A percentile compares a stretch with the other conserved stretches of the same genome.
phyloP scores from a whole-genome alignment of 1,140 invertebrate species.

The Scaptomyza pallida region DNA sequence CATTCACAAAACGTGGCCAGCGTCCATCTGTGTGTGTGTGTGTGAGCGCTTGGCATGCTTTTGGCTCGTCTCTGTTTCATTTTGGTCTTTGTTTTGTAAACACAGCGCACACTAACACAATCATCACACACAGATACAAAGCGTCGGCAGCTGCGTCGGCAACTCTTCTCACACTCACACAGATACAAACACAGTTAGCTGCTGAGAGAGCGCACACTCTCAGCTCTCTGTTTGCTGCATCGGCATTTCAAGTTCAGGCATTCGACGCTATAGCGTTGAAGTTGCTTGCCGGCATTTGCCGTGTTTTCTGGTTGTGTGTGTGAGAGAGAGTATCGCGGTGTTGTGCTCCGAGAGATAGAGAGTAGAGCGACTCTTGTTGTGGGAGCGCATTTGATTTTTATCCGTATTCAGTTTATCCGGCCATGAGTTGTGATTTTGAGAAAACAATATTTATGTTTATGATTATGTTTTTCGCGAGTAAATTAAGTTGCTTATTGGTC shows the following conservation, averaged over 20 bases:
- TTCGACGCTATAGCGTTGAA: conserved; percentile 45
- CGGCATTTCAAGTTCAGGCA: conserved; percentile 75
- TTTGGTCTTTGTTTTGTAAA: conserved; percentile 78
- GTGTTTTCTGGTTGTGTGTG: conserved; percentile 11
- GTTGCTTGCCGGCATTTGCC: conserved; percentile 74
- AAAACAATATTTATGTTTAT: conserved; percentile 29
- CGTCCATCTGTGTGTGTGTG: conserved; percentile 13
- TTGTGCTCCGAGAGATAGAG: conserved; percentile 34
- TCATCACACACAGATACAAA: conserved; percentile 32
- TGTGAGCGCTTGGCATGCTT: conserved; percentile 60
- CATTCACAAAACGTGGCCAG: conserved; percentile 74
- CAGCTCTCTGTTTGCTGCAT: conserved; percentile 52
- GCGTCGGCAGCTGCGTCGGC: conserved; percentile 61
- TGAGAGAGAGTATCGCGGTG: conserved; percentile 5
- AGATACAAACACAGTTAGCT: conserved; percentile 1
- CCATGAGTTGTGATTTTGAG: conserved; percentile 25
- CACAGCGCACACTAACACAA: conserved; percentile 53
- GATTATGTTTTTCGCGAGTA: background rate
- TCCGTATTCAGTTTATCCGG: conserved; percentile 67
- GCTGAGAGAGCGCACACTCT: conserved; percentile 30
- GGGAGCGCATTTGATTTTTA: conserved; percentile 46
- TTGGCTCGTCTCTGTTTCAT: conserved; percentile 57
- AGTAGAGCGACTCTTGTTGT: conserved; percentile 24
- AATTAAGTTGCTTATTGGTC: background rate
- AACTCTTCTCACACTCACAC: conserved; percentile 10